These are phyloP conservation scores for Vanessa tameamea DNA, from an alignment of 1,140 invertebrate species.

Conservation along the genomic window DNA sequence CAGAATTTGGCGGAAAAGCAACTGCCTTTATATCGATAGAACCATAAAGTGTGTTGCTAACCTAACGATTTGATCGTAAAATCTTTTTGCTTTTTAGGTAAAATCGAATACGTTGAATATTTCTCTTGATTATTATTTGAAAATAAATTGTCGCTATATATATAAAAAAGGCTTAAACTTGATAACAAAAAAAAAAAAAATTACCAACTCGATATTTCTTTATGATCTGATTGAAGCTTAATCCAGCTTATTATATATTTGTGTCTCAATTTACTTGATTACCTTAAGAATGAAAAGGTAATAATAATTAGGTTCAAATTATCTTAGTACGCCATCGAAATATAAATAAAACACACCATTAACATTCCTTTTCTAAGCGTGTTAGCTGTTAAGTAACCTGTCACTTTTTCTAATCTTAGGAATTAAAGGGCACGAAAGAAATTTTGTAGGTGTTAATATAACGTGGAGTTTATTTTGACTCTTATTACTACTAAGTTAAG, in stretches of 20 bases:
- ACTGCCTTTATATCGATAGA: slow-evolving; percentile 57
- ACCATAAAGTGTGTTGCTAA: slow-evolving; percentile 22
- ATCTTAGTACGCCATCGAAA: slow-evolving; percentile 17
- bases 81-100: slow-evolving; percentile 23
- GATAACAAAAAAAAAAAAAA: no score
- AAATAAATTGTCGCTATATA: no score
- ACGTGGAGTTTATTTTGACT: neutral
- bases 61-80: slow-evolving; percentile 20
- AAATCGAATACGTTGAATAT: neutral
- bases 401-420: slow-evolving; percentile 22
- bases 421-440: slow-evolving; percentile 23
- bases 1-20: slow-evolving; percentile 56
- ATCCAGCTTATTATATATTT: no score
- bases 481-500: neutral
- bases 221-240: no score
- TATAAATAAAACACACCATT: slow-evolving; percentile 7
- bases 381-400: slow-evolving; percentile 26
- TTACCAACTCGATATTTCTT: no score
- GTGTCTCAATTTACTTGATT: no score
- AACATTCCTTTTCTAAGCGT: slow-evolving; percentile 6
- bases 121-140: neutral
- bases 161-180: no score
- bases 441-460: neutral
- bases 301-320: no score
- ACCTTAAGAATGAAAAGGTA: no score